phyloP scores from a whole-genome alignment of 2,888 invertebrate genomes.

The Drosophila kuntzei region DNA sequence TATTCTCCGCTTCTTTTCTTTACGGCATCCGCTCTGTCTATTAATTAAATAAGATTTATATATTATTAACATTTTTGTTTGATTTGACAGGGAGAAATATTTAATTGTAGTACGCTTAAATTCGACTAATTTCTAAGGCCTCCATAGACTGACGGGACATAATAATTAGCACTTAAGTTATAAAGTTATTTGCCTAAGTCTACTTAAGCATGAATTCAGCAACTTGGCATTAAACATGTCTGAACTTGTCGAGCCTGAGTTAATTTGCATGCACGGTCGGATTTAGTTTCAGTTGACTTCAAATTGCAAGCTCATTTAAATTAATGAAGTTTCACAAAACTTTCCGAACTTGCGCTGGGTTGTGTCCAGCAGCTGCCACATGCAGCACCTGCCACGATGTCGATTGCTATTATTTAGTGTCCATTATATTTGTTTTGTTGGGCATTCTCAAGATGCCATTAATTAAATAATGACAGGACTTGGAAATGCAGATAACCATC shows the following conservation, averaged over 20 bases:
- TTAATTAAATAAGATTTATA: background rate
- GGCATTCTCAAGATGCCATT: slow-evolving; percentile 62
- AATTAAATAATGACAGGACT: slow-evolving; percentile 74
- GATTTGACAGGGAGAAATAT: too few species aligned
- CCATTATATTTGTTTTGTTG: slow-evolving; percentile 56
- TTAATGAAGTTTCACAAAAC: slow-evolving; percentile 61
- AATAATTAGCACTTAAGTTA: slow-evolving; percentile 15
- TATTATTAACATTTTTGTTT: background rate
- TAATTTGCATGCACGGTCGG: slow-evolving; percentile 58
- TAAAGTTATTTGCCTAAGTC: slow-evolving; percentile 12
- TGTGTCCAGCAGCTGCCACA: slow-evolving; percentile 13
- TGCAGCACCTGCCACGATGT: slow-evolving; percentile 16
- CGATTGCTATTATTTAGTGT: slow-evolving; percentile 12
- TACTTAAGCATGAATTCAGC: slow-evolving; percentile 4
- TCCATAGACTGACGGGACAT: background rate
- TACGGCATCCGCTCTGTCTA: background rate
- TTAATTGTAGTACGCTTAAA: background rate
- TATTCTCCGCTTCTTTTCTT: background rate
- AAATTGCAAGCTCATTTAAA: slow-evolving; percentile 63
- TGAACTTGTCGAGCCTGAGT: slow-evolving; percentile 30
- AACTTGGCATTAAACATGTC: slow-evolving; percentile 29
- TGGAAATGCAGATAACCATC: slow-evolving; percentile 16
- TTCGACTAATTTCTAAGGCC: background rate
- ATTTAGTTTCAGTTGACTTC: slow-evolving; percentile 37
- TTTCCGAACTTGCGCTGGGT: slow-evolving; percentile 35